Base-by-base conservation (phyloP, 1,140 invertebrate genomes). In the Atta cephalotes region DNA sequence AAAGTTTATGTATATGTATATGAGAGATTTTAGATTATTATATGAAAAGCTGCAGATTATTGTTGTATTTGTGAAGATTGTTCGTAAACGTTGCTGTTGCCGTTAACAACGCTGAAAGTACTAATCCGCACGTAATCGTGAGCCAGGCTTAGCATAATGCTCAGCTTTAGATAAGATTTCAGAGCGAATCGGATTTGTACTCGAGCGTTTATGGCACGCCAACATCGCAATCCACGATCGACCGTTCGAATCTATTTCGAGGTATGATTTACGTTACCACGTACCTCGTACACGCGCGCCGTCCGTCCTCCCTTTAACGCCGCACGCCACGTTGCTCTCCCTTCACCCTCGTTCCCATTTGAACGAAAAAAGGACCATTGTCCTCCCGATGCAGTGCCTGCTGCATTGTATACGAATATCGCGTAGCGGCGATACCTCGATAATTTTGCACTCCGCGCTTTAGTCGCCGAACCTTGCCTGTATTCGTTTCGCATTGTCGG, bases 221-320 rank as follows among this genome's bases (percentile, higher is more conserved):
- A 60, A 63, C 85, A 71, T 49, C 28, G 76, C 74, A 71, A 74
- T 63, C 84, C 76, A 76, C 28, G 62, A 76, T 45, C 63, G 72
- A 79, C 21, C 63, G 79, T 85, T 66, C 85, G 56, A 89, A 89
- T 90, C 86, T 90, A 88, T 82, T 60, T 85, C 89, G 84, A 85
- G 87, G 68, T 88, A 90, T 80, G 89, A 91, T 91, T 90, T 91
- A 91, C 89, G 89, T 90, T 87, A 79, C 82, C 63, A 63, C 70
- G 74, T 62, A 78, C 51, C 53, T 25, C 65, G 84, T 65, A 86
- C 78, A 79, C 78, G 63, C 21, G 31, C 63, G 53, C 28, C 18
- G 31, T 70, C 66, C 66, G 53, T 76, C 45, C 74, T 85, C 76
- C 76, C 76, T 60, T 65, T 49, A 49, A 49, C 28, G 63, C 18